Evolutionary conservation across 2,888 invertebrate genomes (phyloP).

Genomic region (Criorhina ranunculi): DNA sequence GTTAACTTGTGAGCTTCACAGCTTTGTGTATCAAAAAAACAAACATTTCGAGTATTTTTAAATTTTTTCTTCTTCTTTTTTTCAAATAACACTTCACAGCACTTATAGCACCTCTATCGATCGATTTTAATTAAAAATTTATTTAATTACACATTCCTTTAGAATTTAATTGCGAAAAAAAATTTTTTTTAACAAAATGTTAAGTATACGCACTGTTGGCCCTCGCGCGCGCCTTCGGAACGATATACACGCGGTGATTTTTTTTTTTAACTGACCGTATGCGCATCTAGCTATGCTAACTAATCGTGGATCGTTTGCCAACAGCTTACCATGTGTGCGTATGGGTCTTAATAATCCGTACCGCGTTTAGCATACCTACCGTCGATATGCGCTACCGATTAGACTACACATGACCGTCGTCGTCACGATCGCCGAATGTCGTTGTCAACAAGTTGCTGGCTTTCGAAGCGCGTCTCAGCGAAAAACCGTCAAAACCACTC

Average conservation of each 20-base stretch:
- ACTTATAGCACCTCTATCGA: conserved; percentile 2
- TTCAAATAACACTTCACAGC: background rate
- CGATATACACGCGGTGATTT: conserved; percentile 62
- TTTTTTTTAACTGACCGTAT: conserved; percentile 59
- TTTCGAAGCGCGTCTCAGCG: conserved; percentile 39
- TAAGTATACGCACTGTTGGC: conserved; percentile 40
- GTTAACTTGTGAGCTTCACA: conserved; percentile 43
- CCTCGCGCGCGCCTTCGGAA: conserved; percentile 50
- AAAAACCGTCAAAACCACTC: conserved; percentile 53
- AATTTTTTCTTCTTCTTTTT: background rate
- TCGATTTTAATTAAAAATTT: conserved; percentile 16
- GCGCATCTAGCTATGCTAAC: conserved; percentile 45
- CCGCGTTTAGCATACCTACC: conserved; percentile 47
- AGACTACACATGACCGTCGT: conserved; percentile 45
- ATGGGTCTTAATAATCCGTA: background rate
- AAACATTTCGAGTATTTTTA: conserved; percentile 46
- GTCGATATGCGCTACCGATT: conserved; percentile 55
- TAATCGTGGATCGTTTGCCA: conserved; percentile 36
- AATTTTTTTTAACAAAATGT: conserved; percentile 1
- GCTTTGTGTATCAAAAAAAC: background rate
- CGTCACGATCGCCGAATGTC: background rate
- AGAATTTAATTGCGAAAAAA: conserved; percentile 2
- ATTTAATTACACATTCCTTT: conserved; percentile 17
- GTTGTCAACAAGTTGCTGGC: conserved; percentile 39
- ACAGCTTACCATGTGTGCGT: conserved; percentile 5